These are phyloP conservation scores for Pseudachorutes palmiensis DNA, from an alignment of 1,140 invertebrate species.

Conservation along the genomic window DNA sequence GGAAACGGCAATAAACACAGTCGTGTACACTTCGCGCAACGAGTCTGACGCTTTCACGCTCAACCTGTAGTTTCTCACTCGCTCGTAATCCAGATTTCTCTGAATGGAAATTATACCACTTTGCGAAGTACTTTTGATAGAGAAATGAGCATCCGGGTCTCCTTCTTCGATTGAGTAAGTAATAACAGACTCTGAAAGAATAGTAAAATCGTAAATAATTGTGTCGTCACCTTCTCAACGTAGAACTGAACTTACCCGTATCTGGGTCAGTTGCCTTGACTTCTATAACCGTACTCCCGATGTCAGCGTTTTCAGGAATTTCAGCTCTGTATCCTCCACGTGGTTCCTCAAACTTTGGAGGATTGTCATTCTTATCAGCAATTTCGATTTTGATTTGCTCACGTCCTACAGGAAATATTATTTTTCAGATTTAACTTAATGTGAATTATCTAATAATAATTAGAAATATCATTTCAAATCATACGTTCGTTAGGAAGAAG, in stretches of 20 bases:
- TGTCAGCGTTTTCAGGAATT: slow-evolving; percentile 71
- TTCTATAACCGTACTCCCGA: slow-evolving; percentile 68
- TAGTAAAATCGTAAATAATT: slow-evolving; percentile 3
- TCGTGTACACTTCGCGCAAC: slow-evolving; percentile 61
- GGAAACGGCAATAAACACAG: slow-evolving; percentile 65
- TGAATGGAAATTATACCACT: slow-evolving; percentile 72
- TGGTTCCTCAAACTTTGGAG: slow-evolving; percentile 36
- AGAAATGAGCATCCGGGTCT: slow-evolving; percentile 66
- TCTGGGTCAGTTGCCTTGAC: slow-evolving; percentile 71
- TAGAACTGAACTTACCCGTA: slow-evolving; percentile 50
- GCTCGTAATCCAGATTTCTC: slow-evolving; percentile 70
- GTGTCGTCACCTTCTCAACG: background rate
- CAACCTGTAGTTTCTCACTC: slow-evolving; percentile 62
- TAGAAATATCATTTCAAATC: slow-evolving; percentile 3
- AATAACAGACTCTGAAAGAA: slow-evolving; percentile 56
- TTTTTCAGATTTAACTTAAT: no score
- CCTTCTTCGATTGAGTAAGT: slow-evolving; percentile 68
- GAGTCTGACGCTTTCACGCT: slow-evolving; percentile 70
- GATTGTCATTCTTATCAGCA: slow-evolving; percentile 84
- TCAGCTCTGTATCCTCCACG: slow-evolving; percentile 63
- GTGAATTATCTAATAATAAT: no score
- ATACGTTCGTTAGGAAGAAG: slow-evolving; percentile 43
- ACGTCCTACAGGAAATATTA: slow-evolving; percentile 44
- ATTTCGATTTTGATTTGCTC: slow-evolving; percentile 76
- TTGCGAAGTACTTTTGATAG: slow-evolving; percentile 55